These are phyloP conservation scores for Scyliorhinus canicula DNA, from an alignment of 2,797 vertebrate genomes.

Conservation along the genomic window DNA sequence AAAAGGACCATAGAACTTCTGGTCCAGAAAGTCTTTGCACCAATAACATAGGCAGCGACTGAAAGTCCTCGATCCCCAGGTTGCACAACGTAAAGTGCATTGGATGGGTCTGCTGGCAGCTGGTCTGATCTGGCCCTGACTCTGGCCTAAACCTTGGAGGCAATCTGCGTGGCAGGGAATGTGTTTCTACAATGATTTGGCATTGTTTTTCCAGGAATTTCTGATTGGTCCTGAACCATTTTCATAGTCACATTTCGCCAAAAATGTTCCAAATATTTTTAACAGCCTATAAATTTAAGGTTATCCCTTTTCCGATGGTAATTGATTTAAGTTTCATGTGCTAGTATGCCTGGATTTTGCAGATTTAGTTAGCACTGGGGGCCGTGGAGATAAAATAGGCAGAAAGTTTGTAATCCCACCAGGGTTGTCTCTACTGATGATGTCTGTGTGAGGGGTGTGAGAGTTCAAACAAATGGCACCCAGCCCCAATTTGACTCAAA, in stretches of 20 bases:
- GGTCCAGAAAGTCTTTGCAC: background rate
- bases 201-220: background rate
- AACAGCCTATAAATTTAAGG: background rate
- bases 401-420: too few species aligned
- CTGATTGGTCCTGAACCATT: background rate
- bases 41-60: background rate
- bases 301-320: background rate
- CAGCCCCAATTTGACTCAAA: background rate
- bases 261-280: background rate
- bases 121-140: background rate
- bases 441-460: too few species aligned
- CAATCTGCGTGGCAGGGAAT: background rate
- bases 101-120: background rate
- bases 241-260: background rate
- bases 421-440: too few species aligned
- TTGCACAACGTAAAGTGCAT: background rate
- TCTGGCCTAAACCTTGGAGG: background rate
- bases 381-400: too few species aligned
- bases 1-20: background rate
- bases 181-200: background rate
- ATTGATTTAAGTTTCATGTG: background rate
- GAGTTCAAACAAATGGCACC: too few species aligned
- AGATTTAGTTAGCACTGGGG: too few species aligned
- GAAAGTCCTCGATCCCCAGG: background rate
- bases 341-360: background rate